Evolutionary conservation across 2,113 vertebrate genomes (phyloP).

Genomic region (Edolisoma coerulescens): DNA sequence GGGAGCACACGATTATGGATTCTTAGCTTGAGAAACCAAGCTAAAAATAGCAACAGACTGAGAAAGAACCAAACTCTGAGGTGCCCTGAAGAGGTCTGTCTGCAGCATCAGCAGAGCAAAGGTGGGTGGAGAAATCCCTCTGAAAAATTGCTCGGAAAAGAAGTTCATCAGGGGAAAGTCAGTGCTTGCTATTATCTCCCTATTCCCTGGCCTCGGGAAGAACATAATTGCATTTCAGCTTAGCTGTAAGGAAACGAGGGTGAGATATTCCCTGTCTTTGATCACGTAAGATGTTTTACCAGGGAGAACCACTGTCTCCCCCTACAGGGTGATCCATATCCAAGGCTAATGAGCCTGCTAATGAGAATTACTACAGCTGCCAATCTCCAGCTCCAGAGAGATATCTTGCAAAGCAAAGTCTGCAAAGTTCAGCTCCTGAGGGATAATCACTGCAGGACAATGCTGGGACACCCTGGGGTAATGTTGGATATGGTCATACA

Average conservation of each 20-base stretch:
- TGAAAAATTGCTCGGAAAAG: neutral
- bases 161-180: neutral
- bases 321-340: slow-evolving; percentile 42
- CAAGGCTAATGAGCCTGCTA: slow-evolving; percentile 25
- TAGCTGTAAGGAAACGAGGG: neutral
- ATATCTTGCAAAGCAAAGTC: neutral
- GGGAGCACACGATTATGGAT: neutral
- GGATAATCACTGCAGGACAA: neutral
- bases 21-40: neutral
- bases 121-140: neutral
- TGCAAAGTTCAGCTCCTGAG: neutral
- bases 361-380: neutral
- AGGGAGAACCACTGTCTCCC: slow-evolving; percentile 40
- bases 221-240: slow-evolving; percentile 37
- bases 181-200: neutral
- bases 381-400: neutral
- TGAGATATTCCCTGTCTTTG: neutral
- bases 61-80: neutral
- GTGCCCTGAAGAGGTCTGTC: neutral
- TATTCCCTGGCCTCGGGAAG: slow-evolving; percentile 13
- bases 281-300: neutral
- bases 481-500: neutral
- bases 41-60: neutral
- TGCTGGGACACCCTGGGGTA: neutral
- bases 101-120: neutral